Percentiles rank a stretch among this genome's conserved stretches.
Conservation (phyloP, 2,888 invertebrate species). For the Drosophila conformis region DNA sequence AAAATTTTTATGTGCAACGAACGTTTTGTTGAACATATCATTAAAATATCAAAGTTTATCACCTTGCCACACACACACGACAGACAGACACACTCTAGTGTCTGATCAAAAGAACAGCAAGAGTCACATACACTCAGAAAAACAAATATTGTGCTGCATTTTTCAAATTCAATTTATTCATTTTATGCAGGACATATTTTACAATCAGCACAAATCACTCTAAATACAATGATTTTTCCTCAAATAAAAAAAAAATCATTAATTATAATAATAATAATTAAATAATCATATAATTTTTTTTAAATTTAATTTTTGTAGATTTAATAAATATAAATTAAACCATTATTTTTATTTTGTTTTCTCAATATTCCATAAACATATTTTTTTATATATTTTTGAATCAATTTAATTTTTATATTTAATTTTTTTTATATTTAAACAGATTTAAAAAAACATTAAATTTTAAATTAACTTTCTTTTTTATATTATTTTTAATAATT, state of each 20-base stretch:
- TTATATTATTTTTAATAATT: too few species aligned
- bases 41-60: conserved; percentile 82
- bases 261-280: neutral
- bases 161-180: too few species aligned
- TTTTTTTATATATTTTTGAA: too few species aligned
- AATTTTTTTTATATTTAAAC: neutral
- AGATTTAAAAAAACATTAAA: too few species aligned
- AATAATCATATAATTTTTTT: neutral
- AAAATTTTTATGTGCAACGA: conserved; percentile 74
- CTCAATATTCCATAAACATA: neutral
- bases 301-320: neutral
- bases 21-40: conserved; percentile 82
- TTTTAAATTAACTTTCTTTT: too few species aligned
- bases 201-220: neutral
- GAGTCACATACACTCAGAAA: conserved; percentile 9
- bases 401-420: too few species aligned
- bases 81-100: conserved; percentile 16
- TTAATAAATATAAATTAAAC: neutral
- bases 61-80: conserved; percentile 71
- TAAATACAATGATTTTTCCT: too few species aligned
- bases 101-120: conserved; percentile 23
- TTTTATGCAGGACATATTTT: neutral
- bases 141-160: neutral
- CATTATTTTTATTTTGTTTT: neutral
- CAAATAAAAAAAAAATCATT: neutral